A percentile compares a stretch with the other conserved stretches of the same genome.
Conservation (phyloP, 2,113 vertebrate genomes). For the Cyprinodon tularosa region DNA sequence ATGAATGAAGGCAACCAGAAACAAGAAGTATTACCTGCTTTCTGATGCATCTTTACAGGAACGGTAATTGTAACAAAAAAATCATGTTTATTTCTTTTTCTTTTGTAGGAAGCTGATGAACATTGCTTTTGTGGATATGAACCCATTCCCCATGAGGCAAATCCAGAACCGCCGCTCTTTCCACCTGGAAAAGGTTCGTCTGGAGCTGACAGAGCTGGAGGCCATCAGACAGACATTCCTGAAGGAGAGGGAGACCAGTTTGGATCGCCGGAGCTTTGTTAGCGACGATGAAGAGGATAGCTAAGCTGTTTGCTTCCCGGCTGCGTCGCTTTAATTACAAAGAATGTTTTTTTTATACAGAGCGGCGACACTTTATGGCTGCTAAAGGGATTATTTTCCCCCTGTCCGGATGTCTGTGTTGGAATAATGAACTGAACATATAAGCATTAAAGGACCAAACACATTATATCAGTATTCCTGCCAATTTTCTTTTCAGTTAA, state of each 20-base stretch:
- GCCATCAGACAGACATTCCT: conserved; percentile 95
- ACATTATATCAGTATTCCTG: conserved; percentile 65
- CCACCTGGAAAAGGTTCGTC: conserved; percentile 95
- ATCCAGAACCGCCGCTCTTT: conserved; percentile 92
- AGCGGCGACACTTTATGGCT: background rate
- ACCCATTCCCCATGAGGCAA: conserved; percentile 94
- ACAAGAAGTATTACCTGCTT: background rate
- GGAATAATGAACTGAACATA: conserved; percentile 20
- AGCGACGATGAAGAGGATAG: conserved; percentile 96
- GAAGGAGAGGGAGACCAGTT: conserved; percentile 87
- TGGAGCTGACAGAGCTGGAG: conserved; percentile 94
- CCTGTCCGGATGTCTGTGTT: conserved; percentile 7
- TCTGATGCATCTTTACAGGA: background rate
- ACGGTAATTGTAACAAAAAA: background rate
- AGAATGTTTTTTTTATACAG: conserved; percentile 3
- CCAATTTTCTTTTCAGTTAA: conserved; percentile 17
- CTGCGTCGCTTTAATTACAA: background rate
- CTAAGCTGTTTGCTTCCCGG: conserved; percentile 33
- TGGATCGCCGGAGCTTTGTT: conserved; percentile 87
- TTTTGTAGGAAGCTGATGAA: conserved; percentile 87
- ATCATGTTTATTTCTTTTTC: background rate
- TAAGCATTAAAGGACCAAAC: conserved; percentile 25
- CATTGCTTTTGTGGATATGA: conserved; percentile 95
- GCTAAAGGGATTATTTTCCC: conserved; percentile 2
- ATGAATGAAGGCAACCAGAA: background rate